A percentile compares a stretch with the other conserved stretches of the same genome.
Conservation (phyloP, 2,888 invertebrate genomes). For the Neelides folsomi region DNA sequence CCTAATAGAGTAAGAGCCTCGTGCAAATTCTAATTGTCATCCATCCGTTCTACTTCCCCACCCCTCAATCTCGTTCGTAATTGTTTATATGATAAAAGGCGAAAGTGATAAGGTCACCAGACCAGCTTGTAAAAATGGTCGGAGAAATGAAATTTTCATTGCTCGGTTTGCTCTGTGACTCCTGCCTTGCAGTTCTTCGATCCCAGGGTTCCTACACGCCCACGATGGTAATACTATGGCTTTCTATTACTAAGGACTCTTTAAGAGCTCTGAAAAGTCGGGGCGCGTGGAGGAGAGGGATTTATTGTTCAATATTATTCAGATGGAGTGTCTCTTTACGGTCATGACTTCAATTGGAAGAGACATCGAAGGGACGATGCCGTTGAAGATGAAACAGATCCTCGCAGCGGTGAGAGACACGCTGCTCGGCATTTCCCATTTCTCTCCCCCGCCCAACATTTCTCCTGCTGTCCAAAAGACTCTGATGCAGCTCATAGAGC, state of each 20-base stretch:
- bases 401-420: slow-evolving; percentile 70
- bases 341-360: slow-evolving; percentile 77
- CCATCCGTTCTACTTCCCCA: too few species aligned
- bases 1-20: not conserved
- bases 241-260: too few species aligned
- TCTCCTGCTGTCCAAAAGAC: slow-evolving; percentile 67
- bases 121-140: slow-evolving; percentile 42
- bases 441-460: slow-evolving; percentile 41
- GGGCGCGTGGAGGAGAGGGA: not conserved
- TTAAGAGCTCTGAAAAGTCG: not conserved
- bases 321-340: slow-evolving; percentile 80
- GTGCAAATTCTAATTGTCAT: not conserved
- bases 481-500: slow-evolving; percentile 73
- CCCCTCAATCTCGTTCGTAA: too few species aligned
- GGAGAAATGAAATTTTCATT: slow-evolving; percentile 51
- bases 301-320: slow-evolving; percentile 16
- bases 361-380: slow-evolving; percentile 69
- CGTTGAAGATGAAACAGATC: slow-evolving; percentile 63
- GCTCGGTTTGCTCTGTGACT: slow-evolving; percentile 70
- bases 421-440: slow-evolving; percentile 47
- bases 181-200: slow-evolving; percentile 74
- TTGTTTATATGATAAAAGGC: slow-evolving; percentile 12
- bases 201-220: slow-evolving; percentile 35
- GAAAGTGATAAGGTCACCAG: slow-evolving; percentile 19
- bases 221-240: slow-evolving; percentile 21